Conservation (phyloP, 2,113 vertebrate genomes). For the Passer montanus region DNA sequence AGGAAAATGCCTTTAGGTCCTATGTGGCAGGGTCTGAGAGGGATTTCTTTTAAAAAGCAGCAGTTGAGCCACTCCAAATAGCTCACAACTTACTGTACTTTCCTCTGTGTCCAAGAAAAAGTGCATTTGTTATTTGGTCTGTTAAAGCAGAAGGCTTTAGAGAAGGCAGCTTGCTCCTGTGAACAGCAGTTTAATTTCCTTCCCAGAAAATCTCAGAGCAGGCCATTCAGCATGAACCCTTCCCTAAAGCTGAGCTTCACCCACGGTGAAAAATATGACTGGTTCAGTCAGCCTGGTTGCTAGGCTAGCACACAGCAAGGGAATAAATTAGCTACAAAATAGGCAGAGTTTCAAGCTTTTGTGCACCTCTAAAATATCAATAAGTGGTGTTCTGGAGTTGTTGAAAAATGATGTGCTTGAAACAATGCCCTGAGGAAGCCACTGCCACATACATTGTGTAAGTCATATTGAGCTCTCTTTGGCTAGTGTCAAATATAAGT, state of each 20-base stretch:
- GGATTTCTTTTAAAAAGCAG: not conserved
- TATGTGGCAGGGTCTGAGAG: not conserved
- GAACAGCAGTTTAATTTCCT: slow-evolving; percentile 50
- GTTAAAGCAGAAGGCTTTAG: slow-evolving; percentile 15
- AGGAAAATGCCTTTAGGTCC: not conserved
- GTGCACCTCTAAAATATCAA: slow-evolving; percentile 54
- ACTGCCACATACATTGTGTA: not conserved
- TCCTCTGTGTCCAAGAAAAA: not conserved
- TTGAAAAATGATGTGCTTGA: slow-evolving; percentile 39
- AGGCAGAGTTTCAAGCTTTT: slow-evolving; percentile 23
- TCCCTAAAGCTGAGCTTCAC: slow-evolving; percentile 42
- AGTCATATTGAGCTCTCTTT: not conserved
- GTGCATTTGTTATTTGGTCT: slow-evolving; percentile 11
- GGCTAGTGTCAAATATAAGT: not conserved
- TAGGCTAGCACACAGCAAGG: slow-evolving; percentile 18
- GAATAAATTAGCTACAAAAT: slow-evolving; percentile 64
- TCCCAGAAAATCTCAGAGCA: slow-evolving; percentile 12
- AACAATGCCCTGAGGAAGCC: slow-evolving; percentile 17
- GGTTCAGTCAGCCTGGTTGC: slow-evolving; percentile 11
- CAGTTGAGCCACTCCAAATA: slow-evolving; percentile 22
- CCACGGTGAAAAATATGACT: not conserved
- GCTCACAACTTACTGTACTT: not conserved
- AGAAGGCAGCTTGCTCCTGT: not conserved
- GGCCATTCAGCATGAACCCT: slow-evolving; percentile 1
- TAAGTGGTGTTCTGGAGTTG: slow-evolving; percentile 15